Base-by-base conservation (phyloP, 2,888 invertebrate species). In the Graphium colonna region DNA sequence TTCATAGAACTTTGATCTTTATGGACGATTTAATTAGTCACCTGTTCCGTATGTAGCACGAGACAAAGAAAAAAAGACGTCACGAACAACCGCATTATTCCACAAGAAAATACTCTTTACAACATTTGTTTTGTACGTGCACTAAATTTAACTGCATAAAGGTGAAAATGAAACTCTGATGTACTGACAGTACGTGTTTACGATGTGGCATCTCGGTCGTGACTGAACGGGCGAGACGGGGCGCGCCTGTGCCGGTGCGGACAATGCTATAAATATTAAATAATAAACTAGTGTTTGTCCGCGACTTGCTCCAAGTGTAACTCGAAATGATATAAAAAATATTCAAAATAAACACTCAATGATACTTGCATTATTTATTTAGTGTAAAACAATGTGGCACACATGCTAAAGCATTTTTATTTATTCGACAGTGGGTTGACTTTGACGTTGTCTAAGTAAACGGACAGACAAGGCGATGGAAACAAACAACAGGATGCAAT, bases 31-130 rank as follows among this genome's bases (percentile, higher is more conserved):
- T 9, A 51, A 38, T 36, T 43, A 56, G 44, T 40, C 55, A 55
- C 62, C 59, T 62, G 62, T 40, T 61, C 56, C 9, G 62, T 47
- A 18, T 45, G 56, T 10, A 55, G 54, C 10, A 51, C 47, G 21
- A 55, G 49, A 56, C 63, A 57, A 51, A 61, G 53, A 46, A 55
- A 52, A 39, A 50, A 45, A 17, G 26, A 12, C 31, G 56, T 50
- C 12, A 16, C 28, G 43, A 21, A 46, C 40, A 50, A 42, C 18
- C 46, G 50, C 60, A 60, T 60, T 17, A 12, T 55, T 28, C 15
- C 5, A 9, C 1, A 13, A 36, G 3, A 40, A 43, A 41, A n/a
- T 47, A 28, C 26, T 15, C n/a, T n/a, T n/a, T n/a, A n/a, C n/a
- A n/a, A n/a, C n/a, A n/a, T n/a, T n/a, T n/a, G n/a, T n/a, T n/a